Evolutionary conservation across 1,140 invertebrate genomes (phyloP).

Genomic region (Rhizoglyphus robini): DNA sequence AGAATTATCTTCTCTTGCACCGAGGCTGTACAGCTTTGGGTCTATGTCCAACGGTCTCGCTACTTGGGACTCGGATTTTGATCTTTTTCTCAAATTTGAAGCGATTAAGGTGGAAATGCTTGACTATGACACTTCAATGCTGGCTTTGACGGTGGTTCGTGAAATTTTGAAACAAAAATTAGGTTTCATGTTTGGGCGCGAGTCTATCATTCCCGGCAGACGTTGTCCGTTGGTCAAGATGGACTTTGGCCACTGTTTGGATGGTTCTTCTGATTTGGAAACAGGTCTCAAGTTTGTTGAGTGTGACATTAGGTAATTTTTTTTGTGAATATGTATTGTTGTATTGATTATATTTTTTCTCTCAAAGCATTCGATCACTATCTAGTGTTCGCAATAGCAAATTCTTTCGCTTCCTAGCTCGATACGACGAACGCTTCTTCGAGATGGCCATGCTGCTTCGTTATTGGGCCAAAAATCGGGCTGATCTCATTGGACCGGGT

Average conservation of each 20-base stretch:
- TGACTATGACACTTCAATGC: neutral
- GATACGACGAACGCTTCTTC: neutral
- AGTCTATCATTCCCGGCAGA: neutral
- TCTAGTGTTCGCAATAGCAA: neutral
- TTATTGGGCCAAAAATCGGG: conserved; percentile 5
- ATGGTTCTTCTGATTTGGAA: neutral
- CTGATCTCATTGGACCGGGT: neutral
- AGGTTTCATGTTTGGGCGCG: neutral
- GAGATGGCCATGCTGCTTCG: neutral
- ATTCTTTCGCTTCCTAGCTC: neutral
- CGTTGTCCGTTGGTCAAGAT: conserved; percentile 3
- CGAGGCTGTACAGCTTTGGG: neutral
- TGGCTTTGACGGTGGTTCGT: neutral
- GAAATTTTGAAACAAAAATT: neutral
- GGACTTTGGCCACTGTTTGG: neutral
- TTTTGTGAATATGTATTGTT: no score
- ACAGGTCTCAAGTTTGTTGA: neutral
- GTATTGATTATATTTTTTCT: no score
- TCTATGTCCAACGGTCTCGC: neutral
- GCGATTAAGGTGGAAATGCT: neutral
- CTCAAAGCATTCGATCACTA: neutral
- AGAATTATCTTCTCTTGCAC: no score
- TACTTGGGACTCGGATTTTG: neutral
- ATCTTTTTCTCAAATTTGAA: conserved; percentile 5
- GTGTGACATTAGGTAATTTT: no score